A percentile compares a stretch with the other conserved stretches of the same genome.
Evolutionary conservation across 2,113 vertebrate genomes (phyloP).

Genomic region (Apodemus speciosus): DNA sequence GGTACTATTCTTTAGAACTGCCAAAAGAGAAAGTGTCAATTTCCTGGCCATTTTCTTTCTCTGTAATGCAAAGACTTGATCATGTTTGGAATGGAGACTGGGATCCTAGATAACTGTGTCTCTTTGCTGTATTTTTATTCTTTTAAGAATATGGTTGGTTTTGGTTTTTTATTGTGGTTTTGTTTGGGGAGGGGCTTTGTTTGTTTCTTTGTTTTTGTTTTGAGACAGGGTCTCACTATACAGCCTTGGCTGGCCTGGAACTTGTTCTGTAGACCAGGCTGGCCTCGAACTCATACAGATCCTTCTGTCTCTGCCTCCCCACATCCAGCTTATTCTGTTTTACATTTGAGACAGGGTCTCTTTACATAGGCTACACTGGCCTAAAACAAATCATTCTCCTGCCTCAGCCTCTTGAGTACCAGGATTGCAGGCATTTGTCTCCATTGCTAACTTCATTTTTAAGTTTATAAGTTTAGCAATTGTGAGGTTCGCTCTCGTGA

Average conservation of each 20-base stretch:
- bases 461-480: constrained; percentile 14
- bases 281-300: not conserved
- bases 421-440: not conserved
- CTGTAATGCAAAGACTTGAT: constrained; percentile 5
- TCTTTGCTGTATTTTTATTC: not conserved
- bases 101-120: not conserved
- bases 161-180: not conserved
- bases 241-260: not conserved
- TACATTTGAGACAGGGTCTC: not conserved
- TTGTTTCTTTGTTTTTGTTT: not conserved
- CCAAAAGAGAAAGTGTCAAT: not conserved
- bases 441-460: not conserved
- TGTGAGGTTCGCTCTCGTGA: not conserved
- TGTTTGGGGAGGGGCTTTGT: not conserved
- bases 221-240: not conserved
- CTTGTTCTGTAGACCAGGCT: not conserved
- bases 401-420: not conserved
- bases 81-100: not conserved
- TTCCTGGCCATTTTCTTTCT: not conserved
- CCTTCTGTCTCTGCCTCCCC: not conserved
- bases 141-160: not conserved
- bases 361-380: not conserved
- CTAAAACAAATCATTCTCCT: not conserved
- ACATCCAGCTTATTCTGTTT: not conserved
- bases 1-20: not conserved